Conservation (phyloP, 2,888 invertebrate species). For the Hydraecia micacea region DNA sequence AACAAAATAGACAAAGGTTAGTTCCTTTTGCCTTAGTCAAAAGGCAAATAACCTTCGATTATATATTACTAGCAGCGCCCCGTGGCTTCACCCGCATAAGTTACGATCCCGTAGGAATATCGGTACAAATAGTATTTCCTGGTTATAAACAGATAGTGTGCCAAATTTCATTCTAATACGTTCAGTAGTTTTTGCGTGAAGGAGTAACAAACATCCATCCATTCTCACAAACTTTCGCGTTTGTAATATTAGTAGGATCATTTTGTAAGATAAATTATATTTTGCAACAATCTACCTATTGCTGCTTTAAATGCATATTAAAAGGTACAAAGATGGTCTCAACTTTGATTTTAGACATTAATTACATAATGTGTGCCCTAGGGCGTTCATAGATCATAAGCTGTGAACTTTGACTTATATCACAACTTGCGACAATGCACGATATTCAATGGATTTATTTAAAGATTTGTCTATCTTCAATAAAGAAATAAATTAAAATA, state of each 20-base stretch:
- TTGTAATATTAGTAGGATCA: background rate
- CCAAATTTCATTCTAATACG: too few relatives aligned
- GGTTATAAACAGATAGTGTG: too few relatives aligned
- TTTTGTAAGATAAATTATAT: background rate
- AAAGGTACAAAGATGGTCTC: conserved; percentile 23
- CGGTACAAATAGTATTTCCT: too few relatives aligned
- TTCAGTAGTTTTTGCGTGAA: too few relatives aligned
- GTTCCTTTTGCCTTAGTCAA: too few relatives aligned
- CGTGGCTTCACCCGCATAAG: too few relatives aligned
- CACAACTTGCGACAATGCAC: conserved; percentile 19
- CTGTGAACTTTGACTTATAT: conserved; percentile 36
- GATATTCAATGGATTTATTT: conserved; percentile 20
- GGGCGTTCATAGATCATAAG: conserved; percentile 21
- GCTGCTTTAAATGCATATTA: conserved; percentile 17
- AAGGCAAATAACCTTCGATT: background rate
- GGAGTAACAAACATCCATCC: too few relatives aligned
- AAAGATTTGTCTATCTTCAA: conserved; percentile 1
- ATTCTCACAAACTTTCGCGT: too few relatives aligned
- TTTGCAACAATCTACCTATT: background rate
- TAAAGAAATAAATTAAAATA: too few relatives aligned
- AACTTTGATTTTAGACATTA: conserved; percentile 31
- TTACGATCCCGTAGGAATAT: too few relatives aligned
- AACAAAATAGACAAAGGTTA: too few relatives aligned
- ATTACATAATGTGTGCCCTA: conserved; percentile 40
- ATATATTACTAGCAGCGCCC: background rate